Evolutionary conservation across 2,113 vertebrate species (phyloP).

Genomic region (Brevimyrus niger): DNA sequence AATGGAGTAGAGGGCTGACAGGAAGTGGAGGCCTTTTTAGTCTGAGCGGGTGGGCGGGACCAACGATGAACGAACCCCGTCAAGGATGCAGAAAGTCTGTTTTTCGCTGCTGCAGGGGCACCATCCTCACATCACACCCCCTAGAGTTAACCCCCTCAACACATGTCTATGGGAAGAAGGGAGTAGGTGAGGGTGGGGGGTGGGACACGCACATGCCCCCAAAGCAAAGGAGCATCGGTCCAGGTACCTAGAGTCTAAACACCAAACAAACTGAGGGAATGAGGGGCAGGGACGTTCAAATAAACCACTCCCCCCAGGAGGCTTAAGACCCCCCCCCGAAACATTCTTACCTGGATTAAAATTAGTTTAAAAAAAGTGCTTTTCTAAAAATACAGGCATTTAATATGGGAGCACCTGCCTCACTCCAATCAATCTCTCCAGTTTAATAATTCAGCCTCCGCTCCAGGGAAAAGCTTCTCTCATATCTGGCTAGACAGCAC

Average conservation of each 20-base stretch:
- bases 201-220: background rate
- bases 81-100: background rate
- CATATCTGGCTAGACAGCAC: background rate
- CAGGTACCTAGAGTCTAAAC: background rate
- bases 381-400: background rate
- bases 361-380: background rate
- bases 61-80: background rate
- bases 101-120: background rate
- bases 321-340: background rate
- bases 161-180: background rate
- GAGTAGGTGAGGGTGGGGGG: background rate
- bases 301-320: background rate
- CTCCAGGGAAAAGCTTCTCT: background rate
- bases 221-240: background rate
- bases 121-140: background rate
- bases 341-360: background rate
- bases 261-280: background rate
- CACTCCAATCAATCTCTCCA: background rate
- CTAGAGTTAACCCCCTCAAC: background rate
- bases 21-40: background rate
- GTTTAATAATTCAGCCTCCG: slow-evolving; percentile 2
- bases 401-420: background rate
- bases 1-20: background rate
- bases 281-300: background rate
- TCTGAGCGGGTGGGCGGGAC: background rate